Percentiles rank a stretch among this genome's conserved stretches.
Evolutionary conservation across 1,140 invertebrate species (phyloP).

Genomic region (Drosophila kikkawai): DNA sequence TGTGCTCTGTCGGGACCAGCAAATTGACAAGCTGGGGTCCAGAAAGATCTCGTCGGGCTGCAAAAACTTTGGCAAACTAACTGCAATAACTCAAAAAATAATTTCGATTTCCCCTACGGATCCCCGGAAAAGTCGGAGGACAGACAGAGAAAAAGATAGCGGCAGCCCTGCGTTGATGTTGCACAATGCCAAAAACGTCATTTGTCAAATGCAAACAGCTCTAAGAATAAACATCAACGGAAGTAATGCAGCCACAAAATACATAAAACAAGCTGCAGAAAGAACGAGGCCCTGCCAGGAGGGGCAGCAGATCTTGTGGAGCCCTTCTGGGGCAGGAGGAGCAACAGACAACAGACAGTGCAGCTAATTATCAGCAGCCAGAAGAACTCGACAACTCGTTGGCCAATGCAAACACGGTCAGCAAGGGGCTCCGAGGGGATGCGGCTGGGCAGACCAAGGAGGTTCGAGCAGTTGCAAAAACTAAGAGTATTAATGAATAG

Average conservation of each 20-base stretch:
- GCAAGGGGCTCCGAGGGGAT: neutral
- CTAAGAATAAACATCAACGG: slow-evolving; percentile 81
- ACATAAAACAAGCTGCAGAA: slow-evolving; percentile 76
- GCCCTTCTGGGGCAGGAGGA: slow-evolving; percentile 39
- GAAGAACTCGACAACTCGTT: slow-evolving; percentile 70
- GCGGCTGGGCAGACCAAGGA: slow-evolving; percentile 4
- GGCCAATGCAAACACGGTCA: slow-evolving; percentile 62
- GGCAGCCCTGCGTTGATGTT: slow-evolving; percentile 57
- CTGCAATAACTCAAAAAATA: slow-evolving; percentile 78
- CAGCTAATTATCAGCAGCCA: slow-evolving; percentile 77
- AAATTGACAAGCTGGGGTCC: slow-evolving; percentile 51
- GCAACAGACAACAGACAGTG: slow-evolving; percentile 77
- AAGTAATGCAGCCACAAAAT: slow-evolving; percentile 82
- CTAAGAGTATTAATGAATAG: slow-evolving; percentile 82
- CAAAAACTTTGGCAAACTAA: slow-evolving; percentile 49
- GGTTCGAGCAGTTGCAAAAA: slow-evolving; percentile 46
- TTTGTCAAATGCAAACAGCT: slow-evolving; percentile 82
- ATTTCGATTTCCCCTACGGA: slow-evolving; percentile 73
- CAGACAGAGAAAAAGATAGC: slow-evolving; percentile 27
- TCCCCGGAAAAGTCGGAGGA: slow-evolving; percentile 5
- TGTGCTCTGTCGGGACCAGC: slow-evolving; percentile 63
- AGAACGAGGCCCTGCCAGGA: slow-evolving; percentile 20
- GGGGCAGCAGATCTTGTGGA: slow-evolving; percentile 17
- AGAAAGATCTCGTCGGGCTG: slow-evolving; percentile 14
- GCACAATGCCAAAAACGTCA: slow-evolving; percentile 81